phyloP scores from a whole-genome alignment of 35 echinoderm and acorn worm genomes.

The Hemicentrotus pulcherrimus region DNA sequence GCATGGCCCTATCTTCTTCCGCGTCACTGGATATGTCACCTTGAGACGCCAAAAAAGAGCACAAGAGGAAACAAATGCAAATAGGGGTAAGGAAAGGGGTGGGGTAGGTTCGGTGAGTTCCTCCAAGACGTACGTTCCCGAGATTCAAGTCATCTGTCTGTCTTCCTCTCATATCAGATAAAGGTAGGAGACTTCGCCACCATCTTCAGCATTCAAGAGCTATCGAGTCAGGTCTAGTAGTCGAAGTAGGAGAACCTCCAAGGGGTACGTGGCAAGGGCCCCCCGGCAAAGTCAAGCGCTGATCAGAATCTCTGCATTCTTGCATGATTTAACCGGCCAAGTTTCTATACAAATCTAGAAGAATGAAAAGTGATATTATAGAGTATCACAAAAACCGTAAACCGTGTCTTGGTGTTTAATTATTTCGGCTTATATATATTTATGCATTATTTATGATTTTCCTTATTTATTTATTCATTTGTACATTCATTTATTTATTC shows the following conservation, averaged over 20 bases:
- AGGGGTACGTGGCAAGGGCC: background rate
- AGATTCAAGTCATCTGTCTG: background rate
- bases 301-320: background rate
- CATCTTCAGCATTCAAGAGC: background rate
- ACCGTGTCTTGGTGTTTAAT: no score
- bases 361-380: no score
- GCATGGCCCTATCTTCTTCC: background rate
- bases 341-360: background rate
- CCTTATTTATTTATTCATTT: no score
- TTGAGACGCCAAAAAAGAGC: no score
- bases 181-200: background rate
- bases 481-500: no score
- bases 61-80: background rate
- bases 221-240: background rate
- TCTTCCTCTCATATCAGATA: background rate
- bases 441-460: no score
- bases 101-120: background rate
- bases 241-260: background rate
- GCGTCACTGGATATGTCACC: no score
- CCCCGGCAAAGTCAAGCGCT: background rate
- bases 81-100: background rate
- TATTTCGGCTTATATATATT: no score
- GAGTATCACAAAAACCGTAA: no score
- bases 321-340: background rate
- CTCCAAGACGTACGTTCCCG: background rate